These are phyloP conservation scores for Cyclura pinguis DNA, from an alignment of 2,797 vertebrate species.

Conservation along the genomic window DNA sequence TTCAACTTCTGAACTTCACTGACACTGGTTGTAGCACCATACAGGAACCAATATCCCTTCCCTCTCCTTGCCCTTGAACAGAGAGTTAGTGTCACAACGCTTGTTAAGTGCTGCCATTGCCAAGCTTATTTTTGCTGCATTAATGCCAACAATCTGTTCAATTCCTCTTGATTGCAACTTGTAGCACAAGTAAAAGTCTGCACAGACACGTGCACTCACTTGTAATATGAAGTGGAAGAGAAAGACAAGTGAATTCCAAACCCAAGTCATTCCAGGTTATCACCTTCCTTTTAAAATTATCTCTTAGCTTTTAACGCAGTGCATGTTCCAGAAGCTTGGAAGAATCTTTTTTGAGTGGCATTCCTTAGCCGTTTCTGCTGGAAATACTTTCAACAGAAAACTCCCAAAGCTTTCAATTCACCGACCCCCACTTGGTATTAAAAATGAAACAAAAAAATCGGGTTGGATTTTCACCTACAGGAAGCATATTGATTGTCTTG, in stretches of 20 bases:
- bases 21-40: conserved; percentile 71
- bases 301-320: neutral
- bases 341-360: neutral
- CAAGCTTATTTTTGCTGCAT: conserved; percentile 80
- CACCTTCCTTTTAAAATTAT: neutral
- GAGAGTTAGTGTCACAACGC: conserved; percentile 78
- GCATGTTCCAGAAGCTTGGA: neutral
- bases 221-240: neutral
- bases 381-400: conserved; percentile 1
- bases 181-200: conserved; percentile 68
- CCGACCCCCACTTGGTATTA: neutral
- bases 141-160: conserved; percentile 81
- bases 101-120: conserved; percentile 79
- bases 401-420: neutral
- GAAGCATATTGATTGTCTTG: neutral
- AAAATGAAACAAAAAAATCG: neutral
- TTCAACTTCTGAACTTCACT: conserved; percentile 77
- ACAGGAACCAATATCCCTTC: conserved; percentile 71
- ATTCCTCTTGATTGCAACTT: conserved; percentile 72
- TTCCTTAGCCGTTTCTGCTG: neutral
- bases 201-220: conserved; percentile 37
- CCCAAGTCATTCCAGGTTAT: neutral
- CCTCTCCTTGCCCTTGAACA: conserved; percentile 82
- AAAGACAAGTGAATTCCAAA: neutral
- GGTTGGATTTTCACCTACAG: neutral